Evolutionary conservation across 2,113 vertebrate genomes (phyloP).

Genomic region (Actenoides lindsayi): DNA sequence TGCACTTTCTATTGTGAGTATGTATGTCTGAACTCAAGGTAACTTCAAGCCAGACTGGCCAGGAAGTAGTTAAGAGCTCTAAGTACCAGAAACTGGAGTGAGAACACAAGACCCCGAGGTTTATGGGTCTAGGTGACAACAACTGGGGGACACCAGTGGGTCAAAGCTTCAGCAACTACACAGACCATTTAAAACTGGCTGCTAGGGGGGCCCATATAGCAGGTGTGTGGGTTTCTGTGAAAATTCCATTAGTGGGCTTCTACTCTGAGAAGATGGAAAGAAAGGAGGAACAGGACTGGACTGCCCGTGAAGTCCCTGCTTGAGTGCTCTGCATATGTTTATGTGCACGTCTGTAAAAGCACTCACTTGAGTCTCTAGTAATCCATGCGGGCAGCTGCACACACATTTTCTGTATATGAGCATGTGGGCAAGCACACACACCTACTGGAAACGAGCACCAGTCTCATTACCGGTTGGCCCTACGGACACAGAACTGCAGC

Average conservation of each 20-base stretch:
- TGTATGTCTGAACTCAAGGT: neutral
- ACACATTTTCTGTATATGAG: fast-evolving
- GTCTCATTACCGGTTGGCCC: neutral
- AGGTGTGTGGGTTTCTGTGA: neutral
- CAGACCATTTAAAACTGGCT: fast-evolving
- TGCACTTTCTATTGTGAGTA: neutral
- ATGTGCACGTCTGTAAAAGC: neutral
- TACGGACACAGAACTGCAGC: neutral
- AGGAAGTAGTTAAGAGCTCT: neutral
- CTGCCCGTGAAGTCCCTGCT: fast-evolving
- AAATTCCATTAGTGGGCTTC: neutral
- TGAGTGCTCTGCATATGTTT: neutral
- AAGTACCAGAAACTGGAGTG: neutral
- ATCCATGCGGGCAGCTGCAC: neutral
- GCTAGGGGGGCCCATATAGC: fast-evolving
- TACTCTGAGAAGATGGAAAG: neutral
- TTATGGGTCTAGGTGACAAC: neutral
- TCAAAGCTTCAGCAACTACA: neutral
- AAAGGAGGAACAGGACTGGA: neutral
- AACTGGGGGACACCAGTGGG: neutral
- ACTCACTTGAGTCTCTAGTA: neutral
- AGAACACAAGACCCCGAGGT: neutral
- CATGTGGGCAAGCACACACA: fast-evolving
- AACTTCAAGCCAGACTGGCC: neutral
- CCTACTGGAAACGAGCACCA: fast-evolving